Base-by-base conservation (phyloP, 2,888 invertebrate species). In the Homarus gammarus region DNA sequence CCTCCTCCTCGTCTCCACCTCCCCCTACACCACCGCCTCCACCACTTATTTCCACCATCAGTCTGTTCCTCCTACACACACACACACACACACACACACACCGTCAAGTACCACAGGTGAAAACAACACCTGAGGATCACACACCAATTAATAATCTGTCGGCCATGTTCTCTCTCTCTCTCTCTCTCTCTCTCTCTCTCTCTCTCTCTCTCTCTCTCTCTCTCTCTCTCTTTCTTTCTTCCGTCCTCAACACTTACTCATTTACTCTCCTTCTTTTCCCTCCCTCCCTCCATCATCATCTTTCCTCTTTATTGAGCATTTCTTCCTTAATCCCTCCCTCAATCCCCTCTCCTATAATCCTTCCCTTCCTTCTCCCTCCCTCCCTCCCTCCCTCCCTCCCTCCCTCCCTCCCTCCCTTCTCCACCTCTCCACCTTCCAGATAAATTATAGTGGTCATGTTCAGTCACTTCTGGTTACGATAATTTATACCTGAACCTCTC, bases 121-220 rank as follows among this genome's bases (percentile, higher is more conserved):
- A n/a, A n/a, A n/a, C n/a, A n/a, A n/a, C n/a, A n/a, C n/a, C n/a
- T n/a, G n/a, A n/a, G n/a, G n/a, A n/a, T 68, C 31, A n/a, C n/a
- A n/a, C n/a, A n/a, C n/a, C n/a, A n/a, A n/a, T n/a, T n/a, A n/a
- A n/a, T n/a, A n/a, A n/a, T n/a, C n/a, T n/a, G n/a, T n/a, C n/a
- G n/a, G n/a, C n/a, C n/a, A n/a, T n/a, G n/a, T 12, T 70, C 6
- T 77, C 49, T n/a, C 49, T 18, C 77, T 44, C 72, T 72, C 73
- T 73, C 73, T 73, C 73, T 33, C 38, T 72, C 72, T 72, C 72
- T 72, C 72, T 72, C 72, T 72, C 72, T 72, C 27, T 72, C 72
- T 72, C 72, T 72, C 72, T 72, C 72, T 72, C 49, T 49, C 49
- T 49, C 49, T 49, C 49, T 72, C 72, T 72, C 31, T 72, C 31